These are phyloP conservation scores for Oxyura jamaicensis DNA, from an alignment of 2,113 vertebrate genomes.

Conservation along the genomic window DNA sequence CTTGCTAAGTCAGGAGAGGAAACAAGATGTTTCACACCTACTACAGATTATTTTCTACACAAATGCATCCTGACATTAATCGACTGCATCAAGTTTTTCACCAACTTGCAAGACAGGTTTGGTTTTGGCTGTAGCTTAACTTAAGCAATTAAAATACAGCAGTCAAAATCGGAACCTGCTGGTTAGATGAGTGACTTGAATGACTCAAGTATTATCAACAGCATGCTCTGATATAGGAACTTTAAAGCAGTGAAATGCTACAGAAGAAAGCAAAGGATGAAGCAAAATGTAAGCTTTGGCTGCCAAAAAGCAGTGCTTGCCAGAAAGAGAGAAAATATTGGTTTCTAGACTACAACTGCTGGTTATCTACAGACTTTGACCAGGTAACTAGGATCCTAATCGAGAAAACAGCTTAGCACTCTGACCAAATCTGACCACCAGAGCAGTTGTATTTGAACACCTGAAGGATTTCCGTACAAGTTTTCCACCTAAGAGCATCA, in stretches of 20 bases:
- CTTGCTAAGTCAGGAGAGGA: background rate
- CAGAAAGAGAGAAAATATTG: background rate
- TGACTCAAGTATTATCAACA: background rate
- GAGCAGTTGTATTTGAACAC: background rate
- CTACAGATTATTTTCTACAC: background rate
- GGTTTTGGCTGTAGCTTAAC: background rate
- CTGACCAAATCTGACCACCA: background rate
- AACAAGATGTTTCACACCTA: background rate
- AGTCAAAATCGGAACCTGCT: background rate
- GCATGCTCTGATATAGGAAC: background rate
- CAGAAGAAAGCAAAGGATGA: background rate
- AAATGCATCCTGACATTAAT: background rate
- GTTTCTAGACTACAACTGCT: background rate
- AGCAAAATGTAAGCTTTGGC: background rate
- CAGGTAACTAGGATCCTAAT: background rate
- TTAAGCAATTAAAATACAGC: background rate
- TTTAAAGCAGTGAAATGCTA: background rate
- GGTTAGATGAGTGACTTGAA: background rate
- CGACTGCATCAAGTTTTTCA: background rate
- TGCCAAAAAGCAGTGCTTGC: background rate
- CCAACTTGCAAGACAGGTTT: background rate
- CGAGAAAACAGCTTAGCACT: background rate
- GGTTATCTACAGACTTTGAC: background rate
- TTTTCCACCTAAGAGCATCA: background rate
- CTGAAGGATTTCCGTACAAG: background rate